A percentile compares a stretch with the other conserved stretches of the same genome.
Evolutionary conservation across 2,113 vertebrate genomes (phyloP).

Genomic region (Pongo abelii): DNA sequence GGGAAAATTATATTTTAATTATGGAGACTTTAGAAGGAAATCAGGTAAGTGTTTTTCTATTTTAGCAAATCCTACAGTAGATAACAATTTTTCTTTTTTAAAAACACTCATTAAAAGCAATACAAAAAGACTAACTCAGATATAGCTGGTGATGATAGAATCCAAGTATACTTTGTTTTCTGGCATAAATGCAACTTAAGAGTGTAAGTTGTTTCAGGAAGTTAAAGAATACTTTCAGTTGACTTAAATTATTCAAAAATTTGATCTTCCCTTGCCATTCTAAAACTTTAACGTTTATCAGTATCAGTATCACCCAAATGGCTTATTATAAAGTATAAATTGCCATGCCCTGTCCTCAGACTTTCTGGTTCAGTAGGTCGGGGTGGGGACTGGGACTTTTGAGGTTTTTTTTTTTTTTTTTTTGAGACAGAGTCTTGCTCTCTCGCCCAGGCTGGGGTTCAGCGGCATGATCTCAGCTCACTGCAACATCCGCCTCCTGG

Average conservation of each 20-base stretch:
- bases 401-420: too few species aligned
- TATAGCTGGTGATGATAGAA: background rate
- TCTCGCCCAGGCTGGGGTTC: too few species aligned
- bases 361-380: background rate
- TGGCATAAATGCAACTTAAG: background rate
- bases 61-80: background rate
- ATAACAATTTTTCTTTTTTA: background rate
- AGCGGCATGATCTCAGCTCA: too few species aligned
- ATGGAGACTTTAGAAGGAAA: constrained; percentile 97
- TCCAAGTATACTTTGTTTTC: background rate
- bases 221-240: background rate
- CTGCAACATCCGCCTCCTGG: too few species aligned
- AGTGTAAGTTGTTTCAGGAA: constrained; percentile 9
- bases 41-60: constrained; percentile 86
- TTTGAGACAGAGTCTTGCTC: too few species aligned
- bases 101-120: background rate
- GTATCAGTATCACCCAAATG: background rate
- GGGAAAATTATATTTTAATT: constrained; percentile 94
- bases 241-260: background rate
- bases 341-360: background rate
- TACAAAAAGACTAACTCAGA: background rate
- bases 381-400: background rate
- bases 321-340: background rate
- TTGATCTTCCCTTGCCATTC: background rate
- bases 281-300: background rate